These are phyloP conservation scores for Agrochola lota DNA, from an alignment of 2,888 invertebrate species.

Conservation along the genomic window DNA sequence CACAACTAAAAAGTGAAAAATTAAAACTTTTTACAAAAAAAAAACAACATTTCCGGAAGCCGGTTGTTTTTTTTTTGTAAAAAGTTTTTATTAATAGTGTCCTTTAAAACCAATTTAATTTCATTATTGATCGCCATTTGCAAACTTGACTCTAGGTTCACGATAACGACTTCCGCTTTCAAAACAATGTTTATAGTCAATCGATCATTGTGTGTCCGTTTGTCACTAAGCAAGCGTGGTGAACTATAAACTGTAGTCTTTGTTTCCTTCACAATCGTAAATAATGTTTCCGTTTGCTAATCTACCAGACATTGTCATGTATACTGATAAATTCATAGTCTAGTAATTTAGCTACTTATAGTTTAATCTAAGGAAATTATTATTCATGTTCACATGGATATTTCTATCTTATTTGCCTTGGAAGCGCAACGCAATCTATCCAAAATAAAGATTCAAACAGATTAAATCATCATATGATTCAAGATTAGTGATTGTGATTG, in stretches of 20 bases:
- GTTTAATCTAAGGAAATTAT: background rate
- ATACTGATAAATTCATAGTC: slow-evolving; percentile 5
- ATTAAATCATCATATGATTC: background rate
- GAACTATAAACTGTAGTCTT: slow-evolving; percentile 58
- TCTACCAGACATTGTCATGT: slow-evolving; percentile 37
- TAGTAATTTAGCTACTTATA: slow-evolving; percentile 1
- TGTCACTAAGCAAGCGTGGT: slow-evolving; percentile 53
- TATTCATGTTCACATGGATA: background rate
- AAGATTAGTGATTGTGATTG: no score
- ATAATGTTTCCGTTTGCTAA: slow-evolving; percentile 48
- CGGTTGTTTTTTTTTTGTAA: no score
- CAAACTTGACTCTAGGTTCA: slow-evolving; percentile 50
- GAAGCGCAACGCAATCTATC: background rate
- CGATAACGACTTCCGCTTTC: slow-evolving; percentile 65
- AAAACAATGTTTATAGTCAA: slow-evolving; percentile 63
- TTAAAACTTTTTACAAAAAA: no score
- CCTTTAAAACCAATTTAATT: slow-evolving; percentile 36
- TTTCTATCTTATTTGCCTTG: background rate
- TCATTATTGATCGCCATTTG: slow-evolving; percentile 24
- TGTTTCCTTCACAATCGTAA: slow-evolving; percentile 56
- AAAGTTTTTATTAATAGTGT: background rate
- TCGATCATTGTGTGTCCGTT: slow-evolving; percentile 65
- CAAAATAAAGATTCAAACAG: background rate
- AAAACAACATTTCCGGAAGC: no score
- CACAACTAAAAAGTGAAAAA: no score